Evolutionary conservation across 2,113 vertebrate species (phyloP), one percentile per base, ranked within the genome.

Genomic region (Apteryx owenii): DNA sequence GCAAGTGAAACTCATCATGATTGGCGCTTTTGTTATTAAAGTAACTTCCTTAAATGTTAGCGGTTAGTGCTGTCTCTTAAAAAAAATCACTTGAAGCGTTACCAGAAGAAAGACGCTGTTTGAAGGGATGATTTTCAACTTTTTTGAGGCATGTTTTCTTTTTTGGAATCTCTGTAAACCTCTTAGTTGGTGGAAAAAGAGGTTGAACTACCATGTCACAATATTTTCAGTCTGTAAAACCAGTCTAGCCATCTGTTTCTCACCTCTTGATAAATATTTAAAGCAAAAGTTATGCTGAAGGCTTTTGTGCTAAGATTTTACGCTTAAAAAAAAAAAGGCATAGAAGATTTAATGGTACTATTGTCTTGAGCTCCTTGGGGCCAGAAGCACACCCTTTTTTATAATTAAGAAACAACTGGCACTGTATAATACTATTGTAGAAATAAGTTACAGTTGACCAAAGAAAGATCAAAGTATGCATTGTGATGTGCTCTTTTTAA

Each of bases 201-300:
- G 36, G 76, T 88, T 91, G 71, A 93, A 85, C 18, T 93, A 54
- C 82, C 26, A 17, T 71, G 85, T 90, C 71, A 71, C 88, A 94
- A 62, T 50, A 46, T 62, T 96, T 94, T 82, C 79, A 88, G 88
- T 96, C 81, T 89, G 92, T 82, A 85, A 85, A 95, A 97, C 96
- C 93, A 95, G 95, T 97, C 84, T 91, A 91, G 70, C 95, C 89
- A 95, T 97, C 93, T 95, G 84, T 94, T 97, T 95, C 94, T 91
- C 91, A 96, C 96, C 89, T 97, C 94, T 78, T 95, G 96, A 95
- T 95, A 95, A 91, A 97, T 96, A 95, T 95, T 97, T 95, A 97
- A 94, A 94, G 64, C 50, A 94, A 81, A 95, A 95, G 70, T 89
- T 97, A 89, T 93, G 88, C 93, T 96, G 68, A 86, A 79, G 91